Evolutionary conservation across 2,888 invertebrate species (phyloP), one percentile per base, ranked within the genome.

Genomic region (Eupithecia tripunctaria): DNA sequence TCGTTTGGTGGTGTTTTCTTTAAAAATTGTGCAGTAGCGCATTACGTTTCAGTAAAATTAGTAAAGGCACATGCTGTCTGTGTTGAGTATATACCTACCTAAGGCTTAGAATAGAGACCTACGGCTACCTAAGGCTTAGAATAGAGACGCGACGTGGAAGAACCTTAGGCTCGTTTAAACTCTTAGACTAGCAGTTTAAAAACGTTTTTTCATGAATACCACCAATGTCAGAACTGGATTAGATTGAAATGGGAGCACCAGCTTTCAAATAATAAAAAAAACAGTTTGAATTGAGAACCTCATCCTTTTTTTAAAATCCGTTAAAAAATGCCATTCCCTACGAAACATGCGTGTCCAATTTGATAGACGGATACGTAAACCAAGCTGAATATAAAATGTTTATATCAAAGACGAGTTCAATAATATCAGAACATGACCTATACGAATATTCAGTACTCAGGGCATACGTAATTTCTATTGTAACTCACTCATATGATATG

Each of bases 401-500:
- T 18, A 36, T 64, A 59, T 43, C 60, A 68, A 62, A 62, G 29
- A 12, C 29, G 32, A 43, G 29, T 43, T 51, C 27, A 70, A 41
- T 56, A 51, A 29, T 41, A 67, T 29, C 21, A 67, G 56, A 56
- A 56, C 56, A 51, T 25, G 51, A 51, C 51, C 51, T 51, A 51
- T 12, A 51, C 63, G 21, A 60, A 29, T 51, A 51, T 63, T 67
- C 62, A 67, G 71, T 38, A 63, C 63, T 64, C 70, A 59, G 63
- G 59, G 73, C 36, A 70, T 69, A 73, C 47, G 63, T 38, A 59
- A 59, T 47, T 56, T 56, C 67, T 70, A 70, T 70, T 73, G 64
- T 73, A 70, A 64, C 63, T 70, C 70, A 64, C 59, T 68, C 70
- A 67, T 67, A 67, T 64, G 59, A 15, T 64, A 63, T 63, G 43